These are phyloP conservation scores for Pelmatolapia mariae DNA, from an alignment of 2,113 vertebrate species.

Conservation along the genomic window DNA sequence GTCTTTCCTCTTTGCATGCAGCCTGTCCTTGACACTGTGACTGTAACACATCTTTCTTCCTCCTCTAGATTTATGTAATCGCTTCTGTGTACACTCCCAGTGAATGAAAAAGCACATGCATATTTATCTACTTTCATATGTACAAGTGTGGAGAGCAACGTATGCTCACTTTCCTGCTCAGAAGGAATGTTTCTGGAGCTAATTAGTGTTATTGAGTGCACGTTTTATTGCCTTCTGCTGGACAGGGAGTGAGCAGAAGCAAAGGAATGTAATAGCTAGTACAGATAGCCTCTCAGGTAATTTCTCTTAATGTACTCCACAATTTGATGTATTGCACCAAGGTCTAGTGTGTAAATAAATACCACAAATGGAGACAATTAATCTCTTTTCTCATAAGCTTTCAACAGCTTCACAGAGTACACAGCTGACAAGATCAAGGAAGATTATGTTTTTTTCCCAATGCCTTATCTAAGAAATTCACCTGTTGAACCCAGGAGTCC, in stretches of 20 bases:
- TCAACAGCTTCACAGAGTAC: slow-evolving; percentile 4
- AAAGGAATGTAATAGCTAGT: slow-evolving; percentile 53
- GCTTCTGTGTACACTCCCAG: slow-evolving; percentile 27
- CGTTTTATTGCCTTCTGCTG: slow-evolving; percentile 57
- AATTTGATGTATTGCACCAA: slow-evolving; percentile 1
- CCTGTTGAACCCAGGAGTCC: slow-evolving; percentile 56
- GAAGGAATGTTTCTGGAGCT: slow-evolving; percentile 67
- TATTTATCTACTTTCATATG: background rate
- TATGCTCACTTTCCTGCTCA: background rate
- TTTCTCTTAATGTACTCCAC: slow-evolving; percentile 24
- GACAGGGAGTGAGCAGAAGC: slow-evolving; percentile 52
- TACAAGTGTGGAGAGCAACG: background rate
- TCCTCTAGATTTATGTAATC: slow-evolving; percentile 28
- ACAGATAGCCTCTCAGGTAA: slow-evolving; percentile 51
- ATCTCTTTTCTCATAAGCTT: background rate
- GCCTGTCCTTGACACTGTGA: slow-evolving; percentile 36
- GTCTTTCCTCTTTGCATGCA: background rate
- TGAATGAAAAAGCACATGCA: background rate
- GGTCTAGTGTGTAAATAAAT: slow-evolving; percentile 22
- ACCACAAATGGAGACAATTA: slow-evolving; percentile 3
- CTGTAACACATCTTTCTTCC: background rate
- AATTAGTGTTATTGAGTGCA: slow-evolving; percentile 65
- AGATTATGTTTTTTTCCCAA: background rate
- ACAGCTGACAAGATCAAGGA: background rate
- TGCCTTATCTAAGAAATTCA: slow-evolving; percentile 34